Evolutionary conservation across 2,113 vertebrate genomes (phyloP), one percentile per base, ranked within the genome.

Genomic region (Bucco capensis): DNA sequence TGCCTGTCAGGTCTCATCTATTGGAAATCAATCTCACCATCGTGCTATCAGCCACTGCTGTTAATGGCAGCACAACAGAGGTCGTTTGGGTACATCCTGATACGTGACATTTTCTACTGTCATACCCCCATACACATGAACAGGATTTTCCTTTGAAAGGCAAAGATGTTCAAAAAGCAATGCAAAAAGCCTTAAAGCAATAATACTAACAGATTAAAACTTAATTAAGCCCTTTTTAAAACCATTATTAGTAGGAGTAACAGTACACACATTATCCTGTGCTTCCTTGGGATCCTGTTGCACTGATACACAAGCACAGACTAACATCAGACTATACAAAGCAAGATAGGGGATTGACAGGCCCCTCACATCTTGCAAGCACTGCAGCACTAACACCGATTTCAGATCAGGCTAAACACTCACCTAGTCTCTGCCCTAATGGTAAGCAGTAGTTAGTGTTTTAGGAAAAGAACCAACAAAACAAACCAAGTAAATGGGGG

Each of bases 241-340:
- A n/a, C n/a, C 37, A 50, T 58, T 27, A 7, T 50, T 15, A 78
- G 21, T 17, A 54, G 4, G 24, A 49, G 19, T 33, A 77, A 46
- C 30, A 44, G 25, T 4, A 49, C 3, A 35, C 6, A 19, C 0
- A 0, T 67, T 71, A 18, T 40, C 49, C 53, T 33, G 2, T 19
- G 53, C 53, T 37, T 23, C 44, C 28, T 44, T 23, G 13, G 24
- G 21, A 74, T 38, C 10, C 19, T 7, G 31, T 21, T 19, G 23
- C 5, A 30, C 62, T 3, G 24, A 66, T 7, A 57, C 4, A 11
- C 0, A 1, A 37, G 35, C 2, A 11, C 0, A 0, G 42, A 49
- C 53, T 22, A 5, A 16, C 12, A 19, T 0, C 9, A 10, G 37
- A 19, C 14, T 33, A 10, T 14, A 10, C 60, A 87, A 82, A 56